Evolutionary conservation across 1,140 invertebrate genomes (phyloP).

Genomic region (Spodoptera litura): DNA sequence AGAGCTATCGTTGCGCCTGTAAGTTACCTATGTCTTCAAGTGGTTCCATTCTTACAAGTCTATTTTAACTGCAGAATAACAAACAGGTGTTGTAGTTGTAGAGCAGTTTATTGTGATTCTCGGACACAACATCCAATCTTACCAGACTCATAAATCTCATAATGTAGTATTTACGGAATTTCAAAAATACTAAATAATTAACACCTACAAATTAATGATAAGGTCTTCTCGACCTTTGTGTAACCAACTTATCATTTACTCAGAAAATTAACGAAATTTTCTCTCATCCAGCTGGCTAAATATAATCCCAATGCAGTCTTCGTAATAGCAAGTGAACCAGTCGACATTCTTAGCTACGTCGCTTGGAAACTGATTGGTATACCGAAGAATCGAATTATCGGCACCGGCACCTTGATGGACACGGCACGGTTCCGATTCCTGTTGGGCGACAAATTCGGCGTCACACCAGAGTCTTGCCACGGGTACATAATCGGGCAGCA

Average conservation of each 20-base stretch:
- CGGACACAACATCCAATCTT: no score
- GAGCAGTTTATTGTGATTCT: no score
- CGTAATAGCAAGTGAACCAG: slow-evolving; percentile 94
- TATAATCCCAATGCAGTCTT: slow-evolving; percentile 93
- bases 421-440: slow-evolving; percentile 94
- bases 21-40: neutral
- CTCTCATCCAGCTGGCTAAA: slow-evolving; percentile 87
- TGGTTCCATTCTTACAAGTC: no score
- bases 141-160: no score
- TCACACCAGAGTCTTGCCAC: slow-evolving; percentile 92
- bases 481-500: slow-evolving; percentile 89
- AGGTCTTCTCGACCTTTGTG: no score
- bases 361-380: slow-evolving; percentile 95
- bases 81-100: neutral
- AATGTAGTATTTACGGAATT: no score
- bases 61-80: no score
- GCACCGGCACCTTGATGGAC: slow-evolving; percentile 95
- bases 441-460: slow-evolving; percentile 91
- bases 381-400: slow-evolving; percentile 93
- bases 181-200: no score
- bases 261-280: slow-evolving; percentile 3
- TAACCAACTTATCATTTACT: neutral
- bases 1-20: slow-evolving; percentile 17
- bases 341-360: slow-evolving; percentile 94
- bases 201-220: no score